Evolutionary conservation across 2,888 invertebrate genomes (phyloP).

Genomic region (Leptopilina syphax): DNA sequence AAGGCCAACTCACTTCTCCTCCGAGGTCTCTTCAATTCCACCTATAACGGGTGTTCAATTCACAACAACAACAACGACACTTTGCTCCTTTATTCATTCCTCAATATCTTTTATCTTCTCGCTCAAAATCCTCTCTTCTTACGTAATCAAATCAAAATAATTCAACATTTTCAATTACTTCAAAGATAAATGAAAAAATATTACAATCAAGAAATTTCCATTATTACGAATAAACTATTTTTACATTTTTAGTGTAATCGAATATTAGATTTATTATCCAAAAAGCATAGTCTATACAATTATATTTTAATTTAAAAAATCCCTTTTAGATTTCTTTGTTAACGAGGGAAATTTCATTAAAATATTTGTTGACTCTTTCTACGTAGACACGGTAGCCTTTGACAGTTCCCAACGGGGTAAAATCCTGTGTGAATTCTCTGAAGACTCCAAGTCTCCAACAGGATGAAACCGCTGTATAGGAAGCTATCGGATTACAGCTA

Average conservation of each 20-base stretch:
- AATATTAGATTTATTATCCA: too few relatives aligned
- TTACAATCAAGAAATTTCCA: too few relatives aligned
- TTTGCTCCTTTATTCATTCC: too few relatives aligned
- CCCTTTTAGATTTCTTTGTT: neutral
- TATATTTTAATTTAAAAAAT: too few relatives aligned
- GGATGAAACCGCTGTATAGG: slow-evolving; percentile 28
- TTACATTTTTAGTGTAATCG: too few relatives aligned
- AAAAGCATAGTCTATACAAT: too few relatives aligned
- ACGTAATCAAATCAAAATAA: slow-evolving; percentile 1
- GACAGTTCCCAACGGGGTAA: slow-evolving; percentile 39
- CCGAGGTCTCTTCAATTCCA: slow-evolving; percentile 49
- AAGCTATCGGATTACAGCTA: slow-evolving; percentile 37
- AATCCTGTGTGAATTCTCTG: slow-evolving; percentile 31
- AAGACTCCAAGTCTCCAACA: slow-evolving; percentile 27
- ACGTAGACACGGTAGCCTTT: slow-evolving; percentile 21
- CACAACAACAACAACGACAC: too few relatives aligned
- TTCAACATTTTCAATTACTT: too few relatives aligned
- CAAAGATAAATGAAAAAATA: too few relatives aligned
- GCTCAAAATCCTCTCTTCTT: too few relatives aligned
- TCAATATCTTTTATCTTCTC: too few relatives aligned
- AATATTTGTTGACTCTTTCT: slow-evolving; percentile 14
- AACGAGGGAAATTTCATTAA: neutral
- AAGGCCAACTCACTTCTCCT: slow-evolving; percentile 46
- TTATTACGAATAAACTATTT: too few relatives aligned
- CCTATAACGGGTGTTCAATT: slow-evolving; percentile 47